Base-by-base conservation (phyloP, 2,113 vertebrate genomes). In the Catagonus wagneri region DNA sequence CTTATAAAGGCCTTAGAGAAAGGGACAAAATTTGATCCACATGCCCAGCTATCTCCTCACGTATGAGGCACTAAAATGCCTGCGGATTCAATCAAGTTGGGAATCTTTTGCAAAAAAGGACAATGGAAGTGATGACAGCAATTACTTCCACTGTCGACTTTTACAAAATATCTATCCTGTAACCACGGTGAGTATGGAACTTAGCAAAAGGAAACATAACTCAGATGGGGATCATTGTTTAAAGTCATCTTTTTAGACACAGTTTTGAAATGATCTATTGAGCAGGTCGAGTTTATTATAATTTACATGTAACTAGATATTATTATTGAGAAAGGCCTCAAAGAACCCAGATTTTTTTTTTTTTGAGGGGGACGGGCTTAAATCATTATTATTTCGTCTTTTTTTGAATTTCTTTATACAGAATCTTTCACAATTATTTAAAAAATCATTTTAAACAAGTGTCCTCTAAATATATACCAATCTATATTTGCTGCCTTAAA, bases 401-500 rank as follows among this genome's bases (percentile, higher is more conserved):
- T n/a, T 74, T 68, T 52, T 87, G 36, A 65, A 63, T 86, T 90
- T 90, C 63, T 87, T 83, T 74, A 93, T 34, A 89, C 7, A 12
- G 12, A 75, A 3, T 87, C 72, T 92, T 92, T n/a, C 71, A 52
- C 34, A 95, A 44, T 44, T 8, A 44, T 44, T 44, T 44, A 96
- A 68, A 93, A 19, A 90, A 87, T 79, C 11, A 80, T 54, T 95
- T 95, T 75, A 88, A 88, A 94, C 34, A 76, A 74, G 14, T 74
- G 44, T 71, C 44, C 87, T 87, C 78, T 91, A 83, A 69, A 78
- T 85, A 72, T 6, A 50, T 71, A 44, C 16, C 50, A 76, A 83
- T 54, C 17, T 71, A 50, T 56, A 93, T 79, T 75, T 78, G 78
- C 15, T 91, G 76, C 60, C 29, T 90, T 90, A 89, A 90, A 61